Conservation (phyloP, 2,888 invertebrate species). For the Crocallis elinguaria region DNA sequence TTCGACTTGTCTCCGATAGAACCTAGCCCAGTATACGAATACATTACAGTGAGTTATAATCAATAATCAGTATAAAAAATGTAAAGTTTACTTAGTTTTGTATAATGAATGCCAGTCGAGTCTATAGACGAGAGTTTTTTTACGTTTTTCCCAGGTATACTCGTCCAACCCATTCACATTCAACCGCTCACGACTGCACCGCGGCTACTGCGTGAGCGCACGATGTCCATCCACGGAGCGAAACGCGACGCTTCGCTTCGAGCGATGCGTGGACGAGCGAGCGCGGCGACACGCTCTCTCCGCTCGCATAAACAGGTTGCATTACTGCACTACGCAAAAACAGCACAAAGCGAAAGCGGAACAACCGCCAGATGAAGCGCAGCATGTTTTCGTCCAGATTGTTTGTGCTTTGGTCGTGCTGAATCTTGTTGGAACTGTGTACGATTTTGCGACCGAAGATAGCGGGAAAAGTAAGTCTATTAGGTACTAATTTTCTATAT, state of each 20-base stretch:
- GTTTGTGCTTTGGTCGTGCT: constrained; percentile 34
- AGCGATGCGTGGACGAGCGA: constrained; percentile 37
- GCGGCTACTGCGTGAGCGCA: constrained; percentile 43
- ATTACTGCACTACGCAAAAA: constrained; percentile 43
- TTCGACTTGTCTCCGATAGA: constrained; percentile 39
- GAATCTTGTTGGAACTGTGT: constrained; percentile 45
- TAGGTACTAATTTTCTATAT: not conserved
- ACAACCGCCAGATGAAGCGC: constrained; percentile 5
- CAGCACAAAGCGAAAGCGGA: constrained; percentile 11
- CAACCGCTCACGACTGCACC: constrained; percentile 41
- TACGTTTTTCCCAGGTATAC: constrained; percentile 8
- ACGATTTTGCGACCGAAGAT: constrained; percentile 31
- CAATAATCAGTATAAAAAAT: not conserved
- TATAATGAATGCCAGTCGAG: too few relatives aligned
- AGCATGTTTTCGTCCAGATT: constrained; percentile 32
- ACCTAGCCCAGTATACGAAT: constrained; percentile 36
- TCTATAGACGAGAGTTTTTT: not conserved
- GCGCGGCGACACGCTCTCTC: constrained; percentile 31
- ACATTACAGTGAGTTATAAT: constrained; percentile 36
- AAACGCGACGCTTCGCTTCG: constrained; percentile 36
- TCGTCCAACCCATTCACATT: constrained; percentile 19
- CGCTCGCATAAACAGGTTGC: constrained; percentile 35
- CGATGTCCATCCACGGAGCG: constrained; percentile 31
- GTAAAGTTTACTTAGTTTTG: not conserved
- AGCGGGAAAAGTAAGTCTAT: constrained; percentile 38